These are phyloP conservation scores for Porites cylindrica DNA, from an alignment of 92 coral and sea anemone genomes.

Conservation along the genomic window DNA sequence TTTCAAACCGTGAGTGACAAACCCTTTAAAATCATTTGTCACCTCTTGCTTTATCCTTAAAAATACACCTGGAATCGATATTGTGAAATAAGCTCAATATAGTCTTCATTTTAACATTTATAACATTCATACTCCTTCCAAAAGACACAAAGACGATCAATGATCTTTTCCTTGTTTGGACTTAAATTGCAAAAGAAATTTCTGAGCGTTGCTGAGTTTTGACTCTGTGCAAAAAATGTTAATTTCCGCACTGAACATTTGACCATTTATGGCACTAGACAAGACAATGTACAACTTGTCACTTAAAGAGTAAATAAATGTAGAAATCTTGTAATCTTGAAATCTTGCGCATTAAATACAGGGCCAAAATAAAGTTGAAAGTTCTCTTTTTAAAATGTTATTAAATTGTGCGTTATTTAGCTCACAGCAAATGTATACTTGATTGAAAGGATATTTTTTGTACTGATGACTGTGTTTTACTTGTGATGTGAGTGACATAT, in stretches of 20 bases:
- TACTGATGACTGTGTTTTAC: no score
- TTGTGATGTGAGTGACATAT: no score
- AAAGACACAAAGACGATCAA: background rate
- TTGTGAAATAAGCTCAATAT: background rate
- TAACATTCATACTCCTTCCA: background rate
- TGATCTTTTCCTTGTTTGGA: background rate
- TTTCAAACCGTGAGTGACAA: constrained; percentile 38
- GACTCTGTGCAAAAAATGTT: background rate
- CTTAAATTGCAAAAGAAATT: background rate
- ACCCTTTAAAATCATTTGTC: constrained; percentile 10
- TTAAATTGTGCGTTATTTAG: no score
- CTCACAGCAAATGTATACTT: no score
- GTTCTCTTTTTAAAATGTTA: no score
- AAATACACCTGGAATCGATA: constrained; percentile 20
- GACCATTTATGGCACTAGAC: background rate
- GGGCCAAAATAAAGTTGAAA: no score
- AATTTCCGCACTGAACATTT: background rate
- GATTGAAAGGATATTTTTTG: no score
- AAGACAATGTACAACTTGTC: background rate
- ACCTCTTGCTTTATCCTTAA: background rate
- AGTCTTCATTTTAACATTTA: background rate
- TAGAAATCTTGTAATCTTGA: no score
- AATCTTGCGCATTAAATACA: no score
- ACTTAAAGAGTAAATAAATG: background rate
- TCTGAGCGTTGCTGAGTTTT: background rate